Evolutionary conservation across 2,113 vertebrate species (phyloP), one percentile per base, ranked within the genome.

Genomic region (Tyrannus savana): DNA sequence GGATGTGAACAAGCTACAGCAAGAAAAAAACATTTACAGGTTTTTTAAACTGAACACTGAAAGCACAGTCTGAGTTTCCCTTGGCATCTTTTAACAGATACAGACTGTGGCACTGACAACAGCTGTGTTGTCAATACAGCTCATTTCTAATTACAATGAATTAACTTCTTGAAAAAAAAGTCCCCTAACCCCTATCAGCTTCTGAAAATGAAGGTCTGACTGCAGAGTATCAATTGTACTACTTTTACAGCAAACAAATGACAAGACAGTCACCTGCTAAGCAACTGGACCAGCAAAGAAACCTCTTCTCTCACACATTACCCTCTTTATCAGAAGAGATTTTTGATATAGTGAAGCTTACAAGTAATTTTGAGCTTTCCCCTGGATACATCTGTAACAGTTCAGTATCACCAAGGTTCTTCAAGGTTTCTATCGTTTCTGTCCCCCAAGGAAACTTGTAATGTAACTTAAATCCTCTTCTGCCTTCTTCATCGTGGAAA

Each of bases 371-470:
- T 44, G 97, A 92, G 42, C 9, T 97, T 31, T 92, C 82, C 77
- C 96, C 98, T 63, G 97, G 95, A 97, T 98, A 97, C 60, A 92
- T 94, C 86, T 98, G 97, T 87, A 99, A 92, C 88, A 99, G 98
- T 64, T 99, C 98, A 3, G 93, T 46, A 68, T 99, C 98, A 84
- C 98, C 98, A 59, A 98, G 97, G 72, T 97, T 99, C 97, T 97
- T 98, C 89, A 99, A 82, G 1, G 98, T 99, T 97, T 99, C 99
- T 96, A 99, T 84, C 14, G 98, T 89, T 97, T 99, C 98, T 53
- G 92, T 97, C 25, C 99, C 99, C 99, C 99, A 99, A 3, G 99
- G 99, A 95, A 99, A 99, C 24, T 44, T 94, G 94, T 99, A 99
- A 37, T 97, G 93, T 67, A 99, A 97, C 80, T 95, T 95, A 89